phyloP scores from a whole-genome alignment of 2,797 vertebrate species.

The Delichon dasypus region DNA sequence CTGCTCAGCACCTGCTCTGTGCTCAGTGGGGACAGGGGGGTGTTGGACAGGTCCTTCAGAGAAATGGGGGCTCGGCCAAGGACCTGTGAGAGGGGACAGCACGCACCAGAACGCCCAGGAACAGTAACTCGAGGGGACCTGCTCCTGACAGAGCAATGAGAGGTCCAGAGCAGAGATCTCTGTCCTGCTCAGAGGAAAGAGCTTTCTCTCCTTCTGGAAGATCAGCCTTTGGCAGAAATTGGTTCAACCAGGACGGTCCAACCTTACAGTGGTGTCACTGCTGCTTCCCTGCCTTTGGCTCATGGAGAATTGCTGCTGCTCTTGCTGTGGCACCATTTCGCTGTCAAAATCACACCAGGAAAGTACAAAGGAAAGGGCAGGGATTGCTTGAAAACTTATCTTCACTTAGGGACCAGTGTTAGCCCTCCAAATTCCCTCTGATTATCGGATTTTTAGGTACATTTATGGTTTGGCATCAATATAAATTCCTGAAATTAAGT shows the following conservation, averaged over 20 bases:
- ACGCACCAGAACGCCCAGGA: background rate
- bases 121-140: background rate
- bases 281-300: background rate
- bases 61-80: background rate
- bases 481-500: background rate
- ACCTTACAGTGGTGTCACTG: background rate
- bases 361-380: background rate
- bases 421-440: background rate
- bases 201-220: background rate
- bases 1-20: too few relatives aligned
- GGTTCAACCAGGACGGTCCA: background rate
- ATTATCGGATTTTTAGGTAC: background rate
- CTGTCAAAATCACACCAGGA: background rate
- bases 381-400: background rate
- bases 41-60: background rate
- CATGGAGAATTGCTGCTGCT: background rate
- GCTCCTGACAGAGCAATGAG: background rate
- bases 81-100: background rate
- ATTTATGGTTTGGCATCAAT: background rate
- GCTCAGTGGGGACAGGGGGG: background rate
- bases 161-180: background rate
- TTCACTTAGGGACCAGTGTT: background rate
- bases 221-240: background rate
- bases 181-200: background rate
- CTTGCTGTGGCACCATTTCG: background rate